Percentiles rank a stretch among this genome's conserved stretches.
phyloP scores from a whole-genome alignment of 1,140 invertebrate species.

The Pemphigus obesinymphae region DNA sequence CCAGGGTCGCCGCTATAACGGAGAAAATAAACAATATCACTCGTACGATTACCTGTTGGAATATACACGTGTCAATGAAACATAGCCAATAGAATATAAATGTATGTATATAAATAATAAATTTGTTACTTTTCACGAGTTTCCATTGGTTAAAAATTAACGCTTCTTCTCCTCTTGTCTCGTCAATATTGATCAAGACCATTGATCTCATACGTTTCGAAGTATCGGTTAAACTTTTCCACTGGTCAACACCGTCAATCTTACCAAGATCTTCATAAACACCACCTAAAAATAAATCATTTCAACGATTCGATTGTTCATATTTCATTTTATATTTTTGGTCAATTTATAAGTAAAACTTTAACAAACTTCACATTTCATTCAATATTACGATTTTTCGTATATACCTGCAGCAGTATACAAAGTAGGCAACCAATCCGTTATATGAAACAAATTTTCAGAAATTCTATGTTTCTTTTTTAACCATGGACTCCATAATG shows the following conservation, averaged over 20 bases:
- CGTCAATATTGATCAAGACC: slow-evolving; percentile 70
- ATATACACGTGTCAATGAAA: neutral
- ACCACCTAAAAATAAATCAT: slow-evolving; percentile 52
- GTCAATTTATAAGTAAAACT: no score
- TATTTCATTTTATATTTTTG: neutral
- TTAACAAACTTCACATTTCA: no score
- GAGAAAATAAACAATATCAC: neutral
- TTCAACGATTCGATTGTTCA: neutral
- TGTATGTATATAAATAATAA: no score
- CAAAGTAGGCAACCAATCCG: slow-evolving; percentile 63
- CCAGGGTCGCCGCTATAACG: slow-evolving; percentile 23
- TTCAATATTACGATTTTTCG: no score
- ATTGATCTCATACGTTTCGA: slow-evolving; percentile 56
- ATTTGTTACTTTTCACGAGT: slow-evolving; percentile 44
- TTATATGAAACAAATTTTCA: slow-evolving; percentile 55
- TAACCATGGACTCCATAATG: slow-evolving; percentile 55
- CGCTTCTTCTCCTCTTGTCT: slow-evolving; percentile 50
- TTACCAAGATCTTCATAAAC: slow-evolving; percentile 50
- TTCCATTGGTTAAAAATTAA: slow-evolving; percentile 45
- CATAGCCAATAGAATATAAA: no score
- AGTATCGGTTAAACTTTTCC: slow-evolving; percentile 56
- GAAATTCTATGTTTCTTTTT: slow-evolving; percentile 49
- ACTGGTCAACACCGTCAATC: slow-evolving; percentile 61
- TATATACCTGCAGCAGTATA: slow-evolving; percentile 55
- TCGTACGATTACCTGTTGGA: slow-evolving; percentile 15